Base-by-base conservation (phyloP, 2,888 invertebrate genomes). In the Lepidocyrtinus sp. region DNA sequence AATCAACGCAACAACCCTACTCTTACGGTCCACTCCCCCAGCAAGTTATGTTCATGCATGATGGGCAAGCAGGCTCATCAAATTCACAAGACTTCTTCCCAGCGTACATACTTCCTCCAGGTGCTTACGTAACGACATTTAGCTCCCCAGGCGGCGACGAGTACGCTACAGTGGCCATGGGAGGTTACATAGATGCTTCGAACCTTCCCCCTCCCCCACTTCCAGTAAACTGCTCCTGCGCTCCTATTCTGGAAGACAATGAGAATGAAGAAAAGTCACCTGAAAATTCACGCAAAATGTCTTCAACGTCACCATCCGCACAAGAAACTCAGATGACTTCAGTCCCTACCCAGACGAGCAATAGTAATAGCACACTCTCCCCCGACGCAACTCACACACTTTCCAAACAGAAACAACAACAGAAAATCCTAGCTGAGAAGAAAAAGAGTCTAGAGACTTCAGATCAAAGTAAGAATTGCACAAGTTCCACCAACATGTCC, bases 281-380 rank as follows among this genome's bases (percentile, higher is more conserved):
- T 21, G 78, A 79, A 12, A 65, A 67, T 17, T 55, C 63, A 7
- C 12, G 75, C 67, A 36, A 72, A 1, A 22, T 68, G 24, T 61
- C 81, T 9, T 2, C 61, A 50, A 46, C 63, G 21, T 75, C 75
- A 45, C 67, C 77, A 9, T 50, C 65, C 19, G 67, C 73, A 1
- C 45, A 50, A 3, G 88, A 88, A 86, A 89, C 90, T 76, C 76
- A 83, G 27, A 82, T 82, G 76, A 76, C 84, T 19, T 72, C 81
- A 70, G 80, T 80, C 19, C 80, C 80, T 2, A 74, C 75, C n/a
- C 75, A 75, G 26, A 81, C 75, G 61, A 36, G 81, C 24, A 80
- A 21, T 25, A 74, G 74, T n/a, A 59, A 22, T n/a, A 59, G 59
- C n/a, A 59, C 15, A 9, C n/a, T 70, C 24, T 65, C 79, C 15